phyloP scores from a whole-genome alignment of 2,113 vertebrate genomes.

The Enhydra lutris region DNA sequence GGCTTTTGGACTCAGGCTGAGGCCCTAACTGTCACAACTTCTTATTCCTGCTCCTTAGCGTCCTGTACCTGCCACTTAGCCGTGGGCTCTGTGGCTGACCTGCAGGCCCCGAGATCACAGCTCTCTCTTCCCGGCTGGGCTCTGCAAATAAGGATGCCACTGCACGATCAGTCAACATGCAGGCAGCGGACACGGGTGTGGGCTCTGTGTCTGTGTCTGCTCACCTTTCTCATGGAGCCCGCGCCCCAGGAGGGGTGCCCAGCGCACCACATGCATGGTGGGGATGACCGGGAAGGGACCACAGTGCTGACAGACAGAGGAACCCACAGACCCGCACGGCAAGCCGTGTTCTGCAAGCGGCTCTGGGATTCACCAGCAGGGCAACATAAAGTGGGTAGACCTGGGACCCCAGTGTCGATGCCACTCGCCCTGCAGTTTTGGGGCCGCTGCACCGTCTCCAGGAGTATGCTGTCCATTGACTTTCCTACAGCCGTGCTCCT shows the following conservation, averaged over 20 bases:
- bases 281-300: not conserved
- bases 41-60: not conserved
- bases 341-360: not conserved
- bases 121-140: not conserved
- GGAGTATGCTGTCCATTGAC: accelerated
- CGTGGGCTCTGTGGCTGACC: not conserved
- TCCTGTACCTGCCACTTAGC: not conserved
- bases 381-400: accelerated
- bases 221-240: not conserved
- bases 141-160: not conserved
- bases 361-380: not conserved
- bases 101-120: not conserved
- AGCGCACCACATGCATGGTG: accelerated
- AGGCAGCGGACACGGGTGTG: not conserved
- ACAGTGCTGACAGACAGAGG: accelerated
- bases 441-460: accelerated
- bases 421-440: accelerated
- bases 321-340: not conserved
- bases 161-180: not conserved
- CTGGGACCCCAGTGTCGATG: accelerated
- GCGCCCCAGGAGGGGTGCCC: not conserved
- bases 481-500: accelerated
- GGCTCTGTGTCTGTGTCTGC: not conserved
- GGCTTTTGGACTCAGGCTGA: not conserved
- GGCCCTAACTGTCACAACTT: not conserved